Evolutionary conservation across 2,888 invertebrate species (phyloP), one percentile per base, ranked within the genome.

Genomic region (Cheilosia grossa): DNA sequence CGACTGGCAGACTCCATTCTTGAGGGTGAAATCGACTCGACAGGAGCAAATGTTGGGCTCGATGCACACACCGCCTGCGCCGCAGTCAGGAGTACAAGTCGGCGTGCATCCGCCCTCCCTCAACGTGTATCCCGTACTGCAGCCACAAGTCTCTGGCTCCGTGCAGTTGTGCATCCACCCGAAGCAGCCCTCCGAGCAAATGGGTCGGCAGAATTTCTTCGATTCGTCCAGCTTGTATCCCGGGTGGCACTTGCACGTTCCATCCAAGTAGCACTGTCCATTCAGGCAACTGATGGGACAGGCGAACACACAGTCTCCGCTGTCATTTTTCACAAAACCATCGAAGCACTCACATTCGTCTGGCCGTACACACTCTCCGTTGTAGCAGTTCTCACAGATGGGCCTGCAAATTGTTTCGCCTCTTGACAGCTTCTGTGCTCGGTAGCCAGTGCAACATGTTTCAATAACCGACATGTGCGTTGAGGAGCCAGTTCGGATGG

Each of bases 361-460:
- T 1, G 92, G 91, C 0, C 83, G 75, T 0, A 88, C 67, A 15
- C 91, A 91, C 51, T 87, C 73, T 0, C 92, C 92, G 59, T 92
- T 91, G n/a, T 87, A 86, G 53, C 92, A 92, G 53, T 88, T 89
- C 3, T 89, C 88, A 40, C 89, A 89, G 1, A 88, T 33, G 0
- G 91, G 91, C 1, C 87, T 87, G 51, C 91, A 91, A 0, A 86
- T 63, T 0, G 88, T 89, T 2, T 83, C 87, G 15, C 89, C 89
- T 2, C 89, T 89, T 9, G 63, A 85, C 49, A 88, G 82, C 0
- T 89, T 87, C 13, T 88, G 87, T 13, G 89, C 75, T 17, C 73
- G 86, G 79, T 94, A 96, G n/a, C 96, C 96, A 0, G 93, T 93
- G 89, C 96, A 96, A 89, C 96, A 96, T 40, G 94, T 93, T 85